Conservation (phyloP, 2,797 vertebrate species). For the Urocyon cinereoargenteus region DNA sequence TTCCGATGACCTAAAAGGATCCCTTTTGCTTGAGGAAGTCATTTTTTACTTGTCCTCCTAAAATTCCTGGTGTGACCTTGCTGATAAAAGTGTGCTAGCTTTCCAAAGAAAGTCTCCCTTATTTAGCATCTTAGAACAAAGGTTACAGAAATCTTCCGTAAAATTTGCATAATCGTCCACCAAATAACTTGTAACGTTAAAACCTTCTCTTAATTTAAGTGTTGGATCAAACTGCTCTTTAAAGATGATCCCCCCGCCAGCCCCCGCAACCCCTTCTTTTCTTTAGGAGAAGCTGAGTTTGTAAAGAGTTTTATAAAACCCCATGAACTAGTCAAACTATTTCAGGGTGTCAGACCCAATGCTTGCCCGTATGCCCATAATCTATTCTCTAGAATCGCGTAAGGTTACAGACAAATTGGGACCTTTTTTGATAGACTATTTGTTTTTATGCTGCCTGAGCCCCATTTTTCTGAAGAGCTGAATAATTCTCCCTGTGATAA, state of each 20-base stretch:
- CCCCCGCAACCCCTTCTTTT: too few species aligned
- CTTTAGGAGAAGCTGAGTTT: conserved; percentile 35
- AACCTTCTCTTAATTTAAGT: background rate
- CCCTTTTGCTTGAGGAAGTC: conserved; percentile 60
- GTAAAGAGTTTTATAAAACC: background rate
- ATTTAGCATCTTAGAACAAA: conserved; percentile 22
- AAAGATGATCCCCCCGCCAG: background rate
- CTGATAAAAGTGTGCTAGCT: conserved; percentile 39
- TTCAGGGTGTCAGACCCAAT: background rate
- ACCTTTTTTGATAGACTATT: background rate
- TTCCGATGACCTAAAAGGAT: conserved; percentile 62
- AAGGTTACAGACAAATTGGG: background rate
- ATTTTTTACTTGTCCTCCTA: conserved; percentile 74
- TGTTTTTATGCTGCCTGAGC: background rate
- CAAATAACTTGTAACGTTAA: background rate
- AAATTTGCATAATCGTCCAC: background rate
- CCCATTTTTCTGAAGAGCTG: conserved; percentile 4
- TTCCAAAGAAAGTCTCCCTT: background rate
- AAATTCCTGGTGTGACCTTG: conserved; percentile 71
- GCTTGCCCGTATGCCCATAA: background rate
- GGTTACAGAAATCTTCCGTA: background rate
- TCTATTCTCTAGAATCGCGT: background rate
- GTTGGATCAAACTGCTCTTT: background rate
- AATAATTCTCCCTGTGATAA: conserved; percentile 47
- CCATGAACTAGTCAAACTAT: background rate